Base-by-base conservation (phyloP, 2,888 invertebrate genomes). In the Pseudoips prasinana region DNA sequence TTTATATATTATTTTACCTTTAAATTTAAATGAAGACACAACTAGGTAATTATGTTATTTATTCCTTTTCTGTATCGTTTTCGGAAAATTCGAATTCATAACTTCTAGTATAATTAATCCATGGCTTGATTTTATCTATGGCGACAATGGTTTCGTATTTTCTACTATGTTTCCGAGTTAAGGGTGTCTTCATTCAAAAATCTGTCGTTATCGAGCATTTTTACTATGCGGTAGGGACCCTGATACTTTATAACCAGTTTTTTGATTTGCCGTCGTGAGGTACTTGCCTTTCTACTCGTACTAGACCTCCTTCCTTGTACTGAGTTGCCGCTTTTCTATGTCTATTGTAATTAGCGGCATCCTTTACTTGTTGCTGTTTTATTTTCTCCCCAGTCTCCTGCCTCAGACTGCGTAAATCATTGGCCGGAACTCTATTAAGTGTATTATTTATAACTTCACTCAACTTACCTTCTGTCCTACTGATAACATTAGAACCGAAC, bases 231-330 rank as follows among this genome's bases (percentile, higher is more conserved):
- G 11, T 33, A 38, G 0, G 32, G 33, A 1, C 38, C 38, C 7
- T 29, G 29, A 14, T 3, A 39, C 8, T 24, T 33, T 0, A 8
- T 2, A 1, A 8, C 23, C 1, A 39, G n/a, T 27, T 39, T 23
- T 29, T 17, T 1, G 29, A 33, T 17, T 27, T 22, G 4, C 26
- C 33, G 11, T 27, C 36, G 8, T 28, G 24, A 29, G 5, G 14
- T 14, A 5, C n/a, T n/a, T n/a, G n/a, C n/a, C n/a, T n/a, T n/a
- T n/a, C n/a, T n/a, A n/a, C n/a, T n/a, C n/a, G n/a, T n/a, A n/a
- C n/a, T n/a, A n/a, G n/a, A n/a, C n/a, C n/a, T n/a, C n/a, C n/a
- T n/a, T n/a, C n/a, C n/a, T n/a, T n/a, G n/a, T n/a, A n/a, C 3
- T 23, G 3, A 2, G 14, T 10, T 8, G 11, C 4, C 1, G 8